Evolutionary conservation across 2,797 vertebrate species (phyloP), one percentile per base, ranked within the genome.

Genomic region (Parambassis ranga): DNA sequence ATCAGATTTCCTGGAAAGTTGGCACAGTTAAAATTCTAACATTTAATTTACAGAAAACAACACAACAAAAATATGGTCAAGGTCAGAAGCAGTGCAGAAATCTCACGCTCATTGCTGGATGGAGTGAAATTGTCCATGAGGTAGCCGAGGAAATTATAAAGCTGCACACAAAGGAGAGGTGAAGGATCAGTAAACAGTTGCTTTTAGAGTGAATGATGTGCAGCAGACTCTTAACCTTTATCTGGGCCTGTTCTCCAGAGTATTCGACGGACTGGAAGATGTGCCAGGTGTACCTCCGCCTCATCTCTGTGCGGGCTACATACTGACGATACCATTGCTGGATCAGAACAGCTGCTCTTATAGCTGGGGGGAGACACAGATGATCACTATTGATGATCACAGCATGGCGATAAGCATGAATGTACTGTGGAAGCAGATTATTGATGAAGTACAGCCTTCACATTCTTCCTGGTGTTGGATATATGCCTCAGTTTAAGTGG

Each of bases 211-310:
- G n/a, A n/a, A n/a, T n/a, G n/a, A n/a, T 41, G 1, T 28, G 4
- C 23, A 39, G 16, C 7, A 2, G 24, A 10, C 33, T 10, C 60
- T 7, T 80, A n/a, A 97, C 96, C 91, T 97, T 95, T 83, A 95
- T 94, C 89, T 98, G 97, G 51, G 98, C 96, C 65, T 98, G 97
- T 79, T 97, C 94, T 0, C 95, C 96, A 0, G 96, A 90, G 0
- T 98, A 97, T 63, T 99, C 97, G 14, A 98, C 95, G 30, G 96
- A 98, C 58, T 97, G 96, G 72, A 99, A 98, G 85, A 98, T 97
- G 67, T 94, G 93, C 96, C 97, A 98, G 31, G 94, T 96, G 84
- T 94, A 98, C 23, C 93, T 91, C 3, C 96, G 90, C 20, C 94
- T 93, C 92, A 96, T 94, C 85, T 98, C 96, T 81, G 94, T 90